Conservation (phyloP, 2,888 invertebrate species). For the Escarpia spicata region DNA sequence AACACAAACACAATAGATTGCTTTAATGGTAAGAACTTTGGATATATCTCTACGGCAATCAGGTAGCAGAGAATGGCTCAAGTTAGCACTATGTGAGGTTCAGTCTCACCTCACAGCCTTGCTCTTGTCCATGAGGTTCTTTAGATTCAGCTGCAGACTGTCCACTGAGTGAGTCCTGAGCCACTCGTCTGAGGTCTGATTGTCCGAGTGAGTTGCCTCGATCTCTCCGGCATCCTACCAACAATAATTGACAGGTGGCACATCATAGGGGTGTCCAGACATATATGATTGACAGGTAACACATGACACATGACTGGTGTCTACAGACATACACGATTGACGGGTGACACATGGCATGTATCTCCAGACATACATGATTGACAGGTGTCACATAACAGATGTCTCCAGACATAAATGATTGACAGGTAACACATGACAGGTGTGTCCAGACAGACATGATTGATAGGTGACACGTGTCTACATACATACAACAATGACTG, state of each 20-base stretch:
- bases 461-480: too few species aligned
- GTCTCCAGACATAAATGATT: too few species aligned
- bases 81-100: not conserved
- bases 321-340: not conserved
- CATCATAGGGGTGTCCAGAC: not conserved
- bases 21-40: too few species aligned
- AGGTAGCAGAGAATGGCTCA: too few species aligned
- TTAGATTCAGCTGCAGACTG: slow-evolving; percentile 58
- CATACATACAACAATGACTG: too few species aligned
- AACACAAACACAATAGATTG: too few species aligned
- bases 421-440: too few species aligned
- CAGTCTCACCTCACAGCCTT: slow-evolving; percentile 57
- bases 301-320: not conserved
- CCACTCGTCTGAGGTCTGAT: slow-evolving; percentile 63
- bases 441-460: too few species aligned
- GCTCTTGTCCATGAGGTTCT: slow-evolving; percentile 60
- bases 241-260: not conserved
- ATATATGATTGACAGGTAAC: not conserved
- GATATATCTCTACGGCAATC: too few species aligned
- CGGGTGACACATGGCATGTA: too few species aligned
- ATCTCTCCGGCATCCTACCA: slow-evolving; percentile 35
- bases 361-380: too few species aligned
- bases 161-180: slow-evolving; percentile 59
- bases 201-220: slow-evolving; percentile 48
- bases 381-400: too few species aligned